Conservation (phyloP, 2,888 invertebrate genomes). For the Epistrophella euchroma region DNA sequence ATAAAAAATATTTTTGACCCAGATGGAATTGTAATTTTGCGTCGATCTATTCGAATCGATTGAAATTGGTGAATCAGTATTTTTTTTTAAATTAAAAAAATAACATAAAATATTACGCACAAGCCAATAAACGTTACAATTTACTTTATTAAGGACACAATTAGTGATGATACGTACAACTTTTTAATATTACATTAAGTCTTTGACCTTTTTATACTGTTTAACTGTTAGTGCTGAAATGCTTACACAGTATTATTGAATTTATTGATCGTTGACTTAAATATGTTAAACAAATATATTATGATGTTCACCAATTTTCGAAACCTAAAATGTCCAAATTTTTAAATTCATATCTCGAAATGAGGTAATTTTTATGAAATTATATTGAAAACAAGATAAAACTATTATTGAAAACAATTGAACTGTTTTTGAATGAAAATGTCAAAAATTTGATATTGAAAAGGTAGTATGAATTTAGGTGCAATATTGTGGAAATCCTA, state of each 20-base stretch:
- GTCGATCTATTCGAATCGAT: neutral
- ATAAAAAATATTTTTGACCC: conserved; percentile 1
- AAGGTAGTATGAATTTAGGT: no score
- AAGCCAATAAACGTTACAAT: neutral
- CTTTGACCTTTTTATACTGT: neutral
- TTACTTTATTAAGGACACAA: conserved; percentile 2
- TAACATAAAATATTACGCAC: neutral
- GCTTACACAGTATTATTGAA: neutral
- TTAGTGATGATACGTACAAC: neutral
- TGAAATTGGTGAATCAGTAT: neutral
- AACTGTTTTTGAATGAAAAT: no score
- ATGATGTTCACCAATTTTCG: no score
- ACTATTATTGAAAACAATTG: no score
- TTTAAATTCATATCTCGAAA: no score
- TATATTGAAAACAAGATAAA: no score
- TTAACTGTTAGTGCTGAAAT: neutral
- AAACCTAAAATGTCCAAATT: no score
- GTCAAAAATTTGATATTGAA: no score
- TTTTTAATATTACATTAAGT: neutral
- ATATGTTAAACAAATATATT: no score
- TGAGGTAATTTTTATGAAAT: no score
- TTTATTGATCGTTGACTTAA: no score
- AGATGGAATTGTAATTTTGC: neutral
- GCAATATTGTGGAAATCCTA: no score
- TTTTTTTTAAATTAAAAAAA: neutral